Evolutionary conservation across 2,888 invertebrate species (phyloP).

Genomic region (Epistrophe eligans): DNA sequence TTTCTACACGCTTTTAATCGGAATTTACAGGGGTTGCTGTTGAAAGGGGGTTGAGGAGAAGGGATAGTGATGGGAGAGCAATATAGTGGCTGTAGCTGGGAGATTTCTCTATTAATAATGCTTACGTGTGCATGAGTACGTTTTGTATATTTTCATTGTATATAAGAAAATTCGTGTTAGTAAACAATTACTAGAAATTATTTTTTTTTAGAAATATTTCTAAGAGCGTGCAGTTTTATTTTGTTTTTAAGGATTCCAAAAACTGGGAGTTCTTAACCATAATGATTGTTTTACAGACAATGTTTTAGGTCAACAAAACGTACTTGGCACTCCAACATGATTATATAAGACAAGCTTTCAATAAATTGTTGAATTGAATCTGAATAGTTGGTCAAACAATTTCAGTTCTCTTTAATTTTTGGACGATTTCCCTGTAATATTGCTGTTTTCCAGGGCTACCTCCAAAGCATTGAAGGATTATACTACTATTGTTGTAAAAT

Average conservation of each 20-base stretch:
- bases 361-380: too few species aligned
- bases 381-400: too few species aligned
- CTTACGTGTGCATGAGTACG: conserved; percentile 52
- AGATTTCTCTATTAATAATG: conserved; percentile 62
- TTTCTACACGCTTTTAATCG: conserved; percentile 60
- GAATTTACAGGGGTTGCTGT: conserved; percentile 46
- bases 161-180: conserved; percentile 4
- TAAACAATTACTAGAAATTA: conserved; percentile 27
- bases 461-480: too few species aligned
- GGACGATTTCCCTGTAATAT: too few species aligned
- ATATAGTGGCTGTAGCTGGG: not conserved
- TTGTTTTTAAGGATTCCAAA: not conserved
- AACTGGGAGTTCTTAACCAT: not conserved
- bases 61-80: not conserved
- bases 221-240: not conserved
- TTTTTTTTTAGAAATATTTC: conserved; percentile 3
- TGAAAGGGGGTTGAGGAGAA: not conserved
- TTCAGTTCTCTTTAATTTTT: too few species aligned
- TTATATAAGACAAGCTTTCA: too few species aligned
- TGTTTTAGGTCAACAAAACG: too few species aligned
- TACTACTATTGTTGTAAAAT: too few species aligned
- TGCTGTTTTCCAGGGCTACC: too few species aligned
- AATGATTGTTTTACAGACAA: too few species aligned
- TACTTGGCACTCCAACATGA: too few species aligned
- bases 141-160: not conserved